A percentile compares a stretch with the other conserved stretches of the same genome.
Conservation (phyloP, 2,797 vertebrate species). For the Aeoliscus strigatus region DNA sequence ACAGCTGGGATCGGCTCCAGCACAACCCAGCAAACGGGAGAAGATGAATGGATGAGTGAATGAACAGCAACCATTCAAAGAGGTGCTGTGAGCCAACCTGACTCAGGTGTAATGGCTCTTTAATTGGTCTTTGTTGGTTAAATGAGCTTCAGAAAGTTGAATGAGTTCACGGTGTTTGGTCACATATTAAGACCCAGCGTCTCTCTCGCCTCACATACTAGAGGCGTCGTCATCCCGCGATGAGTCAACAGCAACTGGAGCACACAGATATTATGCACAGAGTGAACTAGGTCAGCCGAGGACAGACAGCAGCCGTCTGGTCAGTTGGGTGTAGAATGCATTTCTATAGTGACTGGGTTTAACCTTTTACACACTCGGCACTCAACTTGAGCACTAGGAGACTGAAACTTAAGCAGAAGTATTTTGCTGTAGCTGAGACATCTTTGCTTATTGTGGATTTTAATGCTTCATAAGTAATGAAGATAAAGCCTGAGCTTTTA, state of each 20-base stretch:
- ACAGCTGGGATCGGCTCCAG: too few species aligned
- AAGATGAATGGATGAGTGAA: too few species aligned
- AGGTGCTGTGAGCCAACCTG: slow-evolving; percentile 20
- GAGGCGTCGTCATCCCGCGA: slow-evolving; percentile 34
- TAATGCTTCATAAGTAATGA: slow-evolving; percentile 35
- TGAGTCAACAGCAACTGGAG: slow-evolving; percentile 57
- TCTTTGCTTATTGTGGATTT: slow-evolving; percentile 35
- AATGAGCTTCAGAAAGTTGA: slow-evolving; percentile 41
- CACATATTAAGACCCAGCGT: slow-evolving; percentile 37
- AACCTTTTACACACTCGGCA: slow-evolving; percentile 39
- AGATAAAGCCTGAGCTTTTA: slow-evolving; percentile 50
- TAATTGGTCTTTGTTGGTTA: slow-evolving; percentile 21
- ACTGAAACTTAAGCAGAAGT: slow-evolving; percentile 26
- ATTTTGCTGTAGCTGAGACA: slow-evolving; percentile 35
- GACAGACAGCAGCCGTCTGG: slow-evolving; percentile 46
- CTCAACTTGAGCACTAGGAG: slow-evolving; percentile 23
- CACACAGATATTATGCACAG: slow-evolving; percentile 47
- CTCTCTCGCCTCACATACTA: slow-evolving; percentile 28
- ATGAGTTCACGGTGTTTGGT: slow-evolving; percentile 42
- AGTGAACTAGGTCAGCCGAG: slow-evolving; percentile 54
- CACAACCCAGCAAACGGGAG: too few species aligned
- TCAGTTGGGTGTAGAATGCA: slow-evolving; percentile 40
- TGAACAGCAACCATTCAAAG: neutral
- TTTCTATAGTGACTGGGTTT: slow-evolving; percentile 43
- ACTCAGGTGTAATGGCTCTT: too few species aligned